Percentiles rank a stretch among this genome's conserved stretches.
phyloP scores from a whole-genome alignment of 2,113 vertebrate species.

The Gymnogyps californianus region DNA sequence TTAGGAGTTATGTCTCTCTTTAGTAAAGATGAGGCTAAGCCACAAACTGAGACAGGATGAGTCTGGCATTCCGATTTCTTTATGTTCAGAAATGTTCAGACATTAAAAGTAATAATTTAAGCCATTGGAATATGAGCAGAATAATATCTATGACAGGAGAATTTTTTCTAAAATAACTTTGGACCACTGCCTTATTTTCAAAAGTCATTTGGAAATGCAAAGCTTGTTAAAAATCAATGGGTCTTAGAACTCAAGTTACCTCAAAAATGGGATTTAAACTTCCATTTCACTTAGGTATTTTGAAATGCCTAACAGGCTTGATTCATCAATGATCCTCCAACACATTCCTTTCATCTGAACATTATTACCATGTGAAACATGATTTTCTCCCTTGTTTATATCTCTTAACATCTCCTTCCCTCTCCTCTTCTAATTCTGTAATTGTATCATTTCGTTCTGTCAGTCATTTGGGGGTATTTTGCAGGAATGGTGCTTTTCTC shows the following conservation, averaged over 20 bases:
- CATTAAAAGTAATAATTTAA: neutral
- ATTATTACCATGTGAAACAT: conserved; percentile 15
- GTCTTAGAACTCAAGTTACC: neutral
- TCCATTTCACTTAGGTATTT: conserved; percentile 6
- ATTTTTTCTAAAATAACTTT: neutral
- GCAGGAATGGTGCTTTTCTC: neutral
- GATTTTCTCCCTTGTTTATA: conserved; percentile 42
- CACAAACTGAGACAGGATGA: neutral
- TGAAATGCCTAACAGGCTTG: conserved; percentile 12
- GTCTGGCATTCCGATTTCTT: neutral
- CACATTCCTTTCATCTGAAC: conserved; percentile 32
- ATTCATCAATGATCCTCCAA: conserved; percentile 35
- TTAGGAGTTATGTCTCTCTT: neutral
- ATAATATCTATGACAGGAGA: neutral
- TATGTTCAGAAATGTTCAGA: neutral
- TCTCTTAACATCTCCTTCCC: conserved; percentile 17
- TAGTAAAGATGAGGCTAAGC: neutral
- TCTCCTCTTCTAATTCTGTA: conserved; percentile 43
- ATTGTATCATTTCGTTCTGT: neutral
- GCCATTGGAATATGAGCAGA: neutral
- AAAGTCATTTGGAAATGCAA: neutral
- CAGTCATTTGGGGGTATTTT: conserved; percentile 11
- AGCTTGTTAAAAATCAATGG: neutral
- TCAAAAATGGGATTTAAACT: neutral
- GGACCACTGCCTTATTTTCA: neutral